phyloP scores from a whole-genome alignment of 2,113 vertebrate species.

The Sus scrofa region T2T-Sscrofa CM000826.6:22657001-22657500 shows the following conservation, averaged over 20 bases:
- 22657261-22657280: not conserved
- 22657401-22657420: not conserved
- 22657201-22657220: not conserved
- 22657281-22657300: not conserved
- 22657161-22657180: not conserved
- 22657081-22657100: not conserved
- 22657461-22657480: slow-evolving; percentile 53
- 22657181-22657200: not conserved
- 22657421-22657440: slow-evolving; percentile 25
- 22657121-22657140: not conserved
- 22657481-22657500: slow-evolving; percentile 57
- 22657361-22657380: not conserved
- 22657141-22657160: not conserved
- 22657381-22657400: not conserved
- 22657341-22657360: not conserved
- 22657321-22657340: not conserved
- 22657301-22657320: not conserved
- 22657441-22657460: slow-evolving; percentile 39
- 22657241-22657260: not conserved
- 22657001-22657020: not conserved
- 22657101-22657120: not conserved
- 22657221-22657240: not conserved
- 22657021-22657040: not conserved
- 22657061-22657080: not conserved
- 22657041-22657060: not conserved